A percentile compares a stretch with the other conserved stretches of the same genome.
These are phyloP conservation scores for Rhodeus uyekii DNA, from an alignment of 2,797 vertebrate genomes.

Conservation along the genomic window DNA sequence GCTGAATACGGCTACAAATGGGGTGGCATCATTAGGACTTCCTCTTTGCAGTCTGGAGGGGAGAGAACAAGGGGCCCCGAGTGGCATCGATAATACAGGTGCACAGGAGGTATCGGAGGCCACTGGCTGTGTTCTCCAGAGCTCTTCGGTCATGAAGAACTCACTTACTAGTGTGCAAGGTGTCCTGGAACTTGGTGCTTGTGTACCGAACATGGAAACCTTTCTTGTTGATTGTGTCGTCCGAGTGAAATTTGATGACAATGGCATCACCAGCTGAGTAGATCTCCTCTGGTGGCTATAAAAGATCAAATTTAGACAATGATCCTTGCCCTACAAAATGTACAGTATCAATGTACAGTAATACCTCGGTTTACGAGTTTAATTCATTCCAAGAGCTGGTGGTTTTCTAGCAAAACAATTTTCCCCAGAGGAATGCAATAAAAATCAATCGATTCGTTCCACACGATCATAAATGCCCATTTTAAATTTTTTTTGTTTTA, in stretches of 20 bases:
- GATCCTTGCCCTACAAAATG: not conserved
- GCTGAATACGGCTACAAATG: not conserved
- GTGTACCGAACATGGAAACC: slow-evolving; percentile 97
- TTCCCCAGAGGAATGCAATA: too few relatives aligned
- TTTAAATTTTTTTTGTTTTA: too few relatives aligned
- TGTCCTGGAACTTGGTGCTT: slow-evolving; percentile 99
- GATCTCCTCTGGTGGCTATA: slow-evolving; percentile 94
- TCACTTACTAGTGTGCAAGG: slow-evolving; percentile 90
- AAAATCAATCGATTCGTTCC: too few relatives aligned
- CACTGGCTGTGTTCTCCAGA: not conserved
- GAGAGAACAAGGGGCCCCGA: not conserved
- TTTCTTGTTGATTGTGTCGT: slow-evolving; percentile 98
- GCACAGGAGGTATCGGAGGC: not conserved
- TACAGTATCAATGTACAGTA: too few relatives aligned
- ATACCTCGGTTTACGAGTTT: too few relatives aligned
- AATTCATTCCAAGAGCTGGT: too few relatives aligned
- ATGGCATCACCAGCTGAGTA: slow-evolving; percentile 95
- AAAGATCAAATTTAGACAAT: not conserved
- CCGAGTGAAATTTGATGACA: slow-evolving; percentile 95
- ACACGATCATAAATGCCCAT: too few relatives aligned
- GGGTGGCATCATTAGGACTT: not conserved
- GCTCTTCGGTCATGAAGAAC: not conserved
- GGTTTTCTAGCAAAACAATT: too few relatives aligned
- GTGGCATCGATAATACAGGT: slow-evolving; percentile 6
- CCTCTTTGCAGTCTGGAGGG: not conserved